Percentiles rank a stretch among this genome's conserved stretches.
phyloP scores from a whole-genome alignment of 2,113 vertebrate genomes.

The Datnioides undecimradiatus region DNA sequence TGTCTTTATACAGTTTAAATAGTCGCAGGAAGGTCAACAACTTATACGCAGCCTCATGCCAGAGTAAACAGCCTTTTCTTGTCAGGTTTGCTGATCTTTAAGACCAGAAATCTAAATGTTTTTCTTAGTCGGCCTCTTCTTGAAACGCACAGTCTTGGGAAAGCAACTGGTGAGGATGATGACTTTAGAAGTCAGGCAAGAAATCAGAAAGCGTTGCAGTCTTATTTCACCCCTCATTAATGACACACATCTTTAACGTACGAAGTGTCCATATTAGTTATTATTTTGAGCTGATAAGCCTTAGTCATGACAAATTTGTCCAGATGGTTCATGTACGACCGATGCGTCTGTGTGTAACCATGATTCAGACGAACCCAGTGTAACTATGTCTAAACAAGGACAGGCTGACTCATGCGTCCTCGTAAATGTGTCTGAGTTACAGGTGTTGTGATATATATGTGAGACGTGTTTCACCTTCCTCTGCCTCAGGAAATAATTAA shows the following conservation, averaged over 20 bases:
- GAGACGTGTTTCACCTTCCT: conserved; percentile 31
- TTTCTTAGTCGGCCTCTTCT: conserved; percentile 22
- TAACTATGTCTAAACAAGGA: conserved; percentile 11
- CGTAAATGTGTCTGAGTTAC: conserved; percentile 28
- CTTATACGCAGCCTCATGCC: conserved; percentile 15
- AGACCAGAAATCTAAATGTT: conserved; percentile 28
- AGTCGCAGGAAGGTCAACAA: conserved; percentile 52
- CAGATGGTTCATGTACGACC: not conserved
- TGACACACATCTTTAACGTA: not conserved
- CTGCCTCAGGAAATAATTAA: conserved; percentile 28
- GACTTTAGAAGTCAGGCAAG: not conserved
- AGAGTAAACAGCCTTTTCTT: conserved; percentile 60
- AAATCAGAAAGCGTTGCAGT: not conserved
- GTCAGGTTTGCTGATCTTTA: conserved; percentile 45
- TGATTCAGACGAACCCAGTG: conserved; percentile 29
- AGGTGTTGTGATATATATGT: conserved; percentile 45
- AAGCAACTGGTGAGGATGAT: conserved; percentile 19
- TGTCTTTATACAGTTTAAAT: conserved; percentile 28
- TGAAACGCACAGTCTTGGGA: conserved; percentile 42
- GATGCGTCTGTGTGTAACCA: not conserved
- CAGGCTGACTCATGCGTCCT: conserved; percentile 53
- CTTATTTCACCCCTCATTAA: not conserved
- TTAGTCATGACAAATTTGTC: not conserved
- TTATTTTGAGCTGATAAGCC: not conserved
- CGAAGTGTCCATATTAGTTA: not conserved